Conservation (phyloP, 2,888 invertebrate species). For the Zelleria hepariella region DNA sequence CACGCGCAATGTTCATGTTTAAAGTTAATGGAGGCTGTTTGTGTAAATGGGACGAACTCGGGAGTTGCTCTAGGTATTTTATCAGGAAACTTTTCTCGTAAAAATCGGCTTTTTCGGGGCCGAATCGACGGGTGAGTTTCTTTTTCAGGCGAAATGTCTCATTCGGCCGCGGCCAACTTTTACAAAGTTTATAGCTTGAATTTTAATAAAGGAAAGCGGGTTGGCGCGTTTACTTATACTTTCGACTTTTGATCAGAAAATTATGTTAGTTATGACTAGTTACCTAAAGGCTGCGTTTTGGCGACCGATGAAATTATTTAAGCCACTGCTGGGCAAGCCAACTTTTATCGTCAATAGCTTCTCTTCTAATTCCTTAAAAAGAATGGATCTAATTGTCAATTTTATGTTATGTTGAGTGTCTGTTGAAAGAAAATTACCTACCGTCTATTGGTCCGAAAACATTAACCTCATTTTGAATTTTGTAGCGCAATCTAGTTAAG, state of each 20-base stretch:
- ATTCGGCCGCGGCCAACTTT: slow-evolving; percentile 33
- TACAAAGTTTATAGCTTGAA: slow-evolving; percentile 34
- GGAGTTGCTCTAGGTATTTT: slow-evolving; percentile 23
- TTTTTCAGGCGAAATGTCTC: slow-evolving; percentile 38
- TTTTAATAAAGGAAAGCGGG: slow-evolving; percentile 44
- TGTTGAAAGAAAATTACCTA: too few species aligned
- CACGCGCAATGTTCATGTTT: slow-evolving; percentile 3
- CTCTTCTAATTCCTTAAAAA: too few species aligned
- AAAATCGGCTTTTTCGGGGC: slow-evolving; percentile 43
- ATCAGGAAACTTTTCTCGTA: slow-evolving; percentile 53
- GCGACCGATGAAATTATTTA: neutral
- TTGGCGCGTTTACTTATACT: neutral
- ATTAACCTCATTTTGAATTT: too few species aligned
- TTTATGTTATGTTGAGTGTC: too few species aligned
- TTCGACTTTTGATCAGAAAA: neutral
- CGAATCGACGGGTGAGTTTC: slow-evolving; percentile 45
- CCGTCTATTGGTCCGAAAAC: too few species aligned
- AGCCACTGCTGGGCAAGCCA: too few species aligned
- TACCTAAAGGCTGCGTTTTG: neutral
- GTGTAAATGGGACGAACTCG: slow-evolving; percentile 31
- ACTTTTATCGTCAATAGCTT: too few species aligned
- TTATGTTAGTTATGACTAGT: neutral
- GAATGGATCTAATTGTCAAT: too few species aligned
- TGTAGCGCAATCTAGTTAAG: too few species aligned
- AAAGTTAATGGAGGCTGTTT: slow-evolving; percentile 21